Conservation (phyloP, 2,888 invertebrate genomes). For the Thelaira solivaga region DNA sequence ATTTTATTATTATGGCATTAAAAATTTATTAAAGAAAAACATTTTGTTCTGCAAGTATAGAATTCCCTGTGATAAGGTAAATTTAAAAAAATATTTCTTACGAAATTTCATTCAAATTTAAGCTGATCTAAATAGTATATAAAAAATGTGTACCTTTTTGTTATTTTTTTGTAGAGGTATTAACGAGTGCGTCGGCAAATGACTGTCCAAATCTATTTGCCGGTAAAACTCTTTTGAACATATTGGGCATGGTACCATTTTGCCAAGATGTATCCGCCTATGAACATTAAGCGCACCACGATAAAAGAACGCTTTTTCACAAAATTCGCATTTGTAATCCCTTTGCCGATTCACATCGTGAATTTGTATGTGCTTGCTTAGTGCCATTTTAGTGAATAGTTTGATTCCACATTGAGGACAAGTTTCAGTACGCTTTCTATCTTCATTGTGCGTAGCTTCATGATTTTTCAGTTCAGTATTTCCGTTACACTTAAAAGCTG, state of each 20-base stretch:
- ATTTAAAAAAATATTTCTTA: neutral
- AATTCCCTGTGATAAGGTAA: too few relatives aligned
- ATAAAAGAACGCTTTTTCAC: slow-evolving; percentile 61
- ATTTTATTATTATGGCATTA: too few relatives aligned
- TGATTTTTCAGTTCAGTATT: slow-evolving; percentile 51
- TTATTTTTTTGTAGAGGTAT: neutral
- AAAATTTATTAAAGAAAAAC: too few relatives aligned
- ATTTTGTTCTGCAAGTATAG: too few relatives aligned
- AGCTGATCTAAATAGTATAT: too few relatives aligned
- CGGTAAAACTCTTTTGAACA: slow-evolving; percentile 45
- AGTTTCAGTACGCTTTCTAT: slow-evolving; percentile 46
- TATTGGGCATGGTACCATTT: slow-evolving; percentile 33
- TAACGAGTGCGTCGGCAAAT: slow-evolving; percentile 31
- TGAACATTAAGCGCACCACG: slow-evolving; percentile 64
- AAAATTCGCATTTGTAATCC: slow-evolving; percentile 58
- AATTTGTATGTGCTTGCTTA: slow-evolving; percentile 61
- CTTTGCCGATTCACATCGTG: slow-evolving; percentile 60
- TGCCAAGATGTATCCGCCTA: slow-evolving; percentile 43
- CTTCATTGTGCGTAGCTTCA: slow-evolving; percentile 52
- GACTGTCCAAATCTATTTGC: slow-evolving; percentile 36
- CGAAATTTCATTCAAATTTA: too few relatives aligned
- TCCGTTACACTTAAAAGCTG: slow-evolving; percentile 24
- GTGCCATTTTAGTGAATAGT: slow-evolving; percentile 11
- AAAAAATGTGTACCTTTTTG: neutral
- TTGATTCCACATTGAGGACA: slow-evolving; percentile 39